Conservation (phyloP, 2,113 vertebrate species). For the Notothenia coriiceps region DNA sequence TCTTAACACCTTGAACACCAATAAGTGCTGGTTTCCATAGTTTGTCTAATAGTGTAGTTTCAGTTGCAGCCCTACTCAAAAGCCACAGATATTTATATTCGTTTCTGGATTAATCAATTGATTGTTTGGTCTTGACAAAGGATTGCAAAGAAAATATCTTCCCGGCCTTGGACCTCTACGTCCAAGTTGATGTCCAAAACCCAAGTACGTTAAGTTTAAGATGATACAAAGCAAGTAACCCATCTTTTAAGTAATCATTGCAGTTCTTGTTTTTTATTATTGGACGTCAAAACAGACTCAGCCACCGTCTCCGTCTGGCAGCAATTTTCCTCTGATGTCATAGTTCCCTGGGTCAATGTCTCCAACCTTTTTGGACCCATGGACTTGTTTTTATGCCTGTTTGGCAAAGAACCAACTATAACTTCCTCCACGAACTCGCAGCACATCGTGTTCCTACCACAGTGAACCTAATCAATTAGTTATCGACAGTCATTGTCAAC, state of each 20-base stretch:
- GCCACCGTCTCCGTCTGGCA: neutral
- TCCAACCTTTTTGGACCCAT: neutral
- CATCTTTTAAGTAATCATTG: too few relatives aligned
- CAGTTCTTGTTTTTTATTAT: too few relatives aligned
- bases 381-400: neutral
- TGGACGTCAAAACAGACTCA: neutral
- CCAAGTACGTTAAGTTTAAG: too few relatives aligned
- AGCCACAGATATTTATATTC: too few relatives aligned
- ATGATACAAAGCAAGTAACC: too few relatives aligned
- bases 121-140: too few relatives aligned
- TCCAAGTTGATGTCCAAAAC: too few relatives aligned
- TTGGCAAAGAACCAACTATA: neutral
- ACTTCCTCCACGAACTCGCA: slow-evolving; percentile 1
- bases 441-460: neutral
- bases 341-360: neutral
- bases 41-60: too few relatives aligned
- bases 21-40: neutral
- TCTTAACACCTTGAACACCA: neutral
- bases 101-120: too few relatives aligned
- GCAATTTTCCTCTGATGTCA: neutral
- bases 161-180: too few relatives aligned
- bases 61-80: too few relatives aligned
- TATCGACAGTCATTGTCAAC: slow-evolving; percentile 17
- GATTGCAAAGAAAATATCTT: too few relatives aligned
- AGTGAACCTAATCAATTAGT: slow-evolving; percentile 30